Evolutionary conservation across 2,113 vertebrate species (phyloP).

Genomic region (Etheostoma spectabile): DNA sequence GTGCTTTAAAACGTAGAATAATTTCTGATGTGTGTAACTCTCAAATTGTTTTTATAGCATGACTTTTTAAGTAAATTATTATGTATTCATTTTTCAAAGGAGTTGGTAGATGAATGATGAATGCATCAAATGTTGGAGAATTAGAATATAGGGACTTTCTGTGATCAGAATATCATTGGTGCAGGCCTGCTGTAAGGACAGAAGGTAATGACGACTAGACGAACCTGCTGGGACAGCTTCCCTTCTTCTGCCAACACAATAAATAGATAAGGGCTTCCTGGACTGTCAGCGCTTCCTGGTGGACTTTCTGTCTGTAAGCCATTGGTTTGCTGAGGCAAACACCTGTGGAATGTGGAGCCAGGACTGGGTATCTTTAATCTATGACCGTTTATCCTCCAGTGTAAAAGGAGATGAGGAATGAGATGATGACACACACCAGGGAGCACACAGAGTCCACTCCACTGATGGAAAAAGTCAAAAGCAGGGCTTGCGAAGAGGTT

Average conservation of each 20-base stretch:
- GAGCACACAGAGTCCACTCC: not conserved
- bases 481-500: not conserved
- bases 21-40: not conserved
- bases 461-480: conserved; percentile 7
- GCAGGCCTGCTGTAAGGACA: not conserved
- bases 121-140: not conserved
- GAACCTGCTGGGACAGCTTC: conserved; percentile 9
- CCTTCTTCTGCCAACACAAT: conserved; percentile 4
- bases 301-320: conserved; percentile 27
- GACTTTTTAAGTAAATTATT: not conserved
- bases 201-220: conserved; percentile 3
- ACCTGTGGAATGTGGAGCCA: conserved; percentile 32
- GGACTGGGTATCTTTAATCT: conserved; percentile 2
- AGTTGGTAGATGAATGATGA: not conserved
- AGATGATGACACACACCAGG: conserved; percentile 19
- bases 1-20: not conserved
- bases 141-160: not conserved
- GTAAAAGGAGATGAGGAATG: not conserved
- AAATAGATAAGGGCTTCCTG: conserved; percentile 9
- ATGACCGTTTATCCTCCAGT: not conserved
- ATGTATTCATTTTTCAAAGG: not conserved
- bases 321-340: conserved; percentile 32
- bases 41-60: not conserved
- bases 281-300: conserved; percentile 11
- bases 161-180: not conserved